Evolutionary conservation across 2,888 invertebrate species (phyloP), one percentile per base, ranked within the genome.

Genomic region (Drosophila fungiperda): DNA sequence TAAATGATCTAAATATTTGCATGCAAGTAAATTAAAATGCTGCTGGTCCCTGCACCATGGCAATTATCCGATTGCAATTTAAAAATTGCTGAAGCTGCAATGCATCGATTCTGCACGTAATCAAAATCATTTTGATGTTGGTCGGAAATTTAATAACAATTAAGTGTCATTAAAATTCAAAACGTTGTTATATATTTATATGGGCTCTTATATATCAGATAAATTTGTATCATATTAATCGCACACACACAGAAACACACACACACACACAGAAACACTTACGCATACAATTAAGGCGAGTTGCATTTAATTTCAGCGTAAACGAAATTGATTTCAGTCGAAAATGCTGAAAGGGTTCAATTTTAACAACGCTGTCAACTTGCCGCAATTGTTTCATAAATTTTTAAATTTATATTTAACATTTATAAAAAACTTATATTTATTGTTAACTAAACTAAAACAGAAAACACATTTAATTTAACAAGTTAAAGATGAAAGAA

Each of bases 1-100:
- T 53, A 89, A 75, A 85, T 82, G 77, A 84, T 84, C 80, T 82
- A 85, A 85, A 85, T 85, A 85, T 85, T 85, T 85, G 87, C 75
- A 65, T 82, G 72, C 73, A 75, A 80, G 77, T 70, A 87, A 87
- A 85, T 89, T 89, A 89, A 81, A 87, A 89, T 87, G 82, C 76
- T 68, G 78, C 36, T 54, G 50, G 53, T 29, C 49, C 67, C 58
- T 33, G 42, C 42, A 36, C 2, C 45, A 36, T n/a, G 15, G 33
- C 54, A 42, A 63, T 52, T 62, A 48, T 67, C 45, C 55, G 48
- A 71, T 70, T 64, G 58, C 71, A 63, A 57, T 63, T 75, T 53
- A 3, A 61, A 54, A 64, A 64, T 52, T 53, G 68, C 59, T 61
- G 54, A 62, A 20, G 33, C 60, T 36, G 38, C 26, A 26, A 66